These are phyloP conservation scores for Epinephelus moara DNA, from an alignment of 2,113 vertebrate species.

Conservation along the genomic window DNA sequence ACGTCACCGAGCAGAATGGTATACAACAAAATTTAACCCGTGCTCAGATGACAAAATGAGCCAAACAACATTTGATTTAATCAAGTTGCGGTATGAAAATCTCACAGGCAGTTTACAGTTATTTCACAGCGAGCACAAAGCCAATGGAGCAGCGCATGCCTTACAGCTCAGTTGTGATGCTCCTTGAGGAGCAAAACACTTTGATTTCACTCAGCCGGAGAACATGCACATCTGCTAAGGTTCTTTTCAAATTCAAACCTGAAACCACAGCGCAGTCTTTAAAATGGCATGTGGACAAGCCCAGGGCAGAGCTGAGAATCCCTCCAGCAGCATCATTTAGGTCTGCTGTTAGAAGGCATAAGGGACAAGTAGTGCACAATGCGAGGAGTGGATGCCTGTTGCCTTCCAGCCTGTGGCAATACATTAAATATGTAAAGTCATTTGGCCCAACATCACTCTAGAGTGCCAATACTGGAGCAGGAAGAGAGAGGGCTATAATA, in stretches of 20 bases:
- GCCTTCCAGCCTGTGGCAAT: slow-evolving; percentile 69
- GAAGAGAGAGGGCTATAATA: slow-evolving; percentile 57
- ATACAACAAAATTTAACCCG: slow-evolving; percentile 13
- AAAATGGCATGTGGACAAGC: slow-evolving; percentile 52
- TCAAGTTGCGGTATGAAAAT: slow-evolving; percentile 29
- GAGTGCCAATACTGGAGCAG: slow-evolving; percentile 71
- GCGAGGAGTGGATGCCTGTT: slow-evolving; percentile 69
- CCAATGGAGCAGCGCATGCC: slow-evolving; percentile 29
- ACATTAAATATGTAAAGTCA: slow-evolving; percentile 82
- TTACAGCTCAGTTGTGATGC: slow-evolving; percentile 52
- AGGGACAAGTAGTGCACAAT: slow-evolving; percentile 48
- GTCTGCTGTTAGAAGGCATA: slow-evolving; percentile 53
- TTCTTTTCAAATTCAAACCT: slow-evolving; percentile 52
- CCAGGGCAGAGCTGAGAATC: slow-evolving; percentile 38
- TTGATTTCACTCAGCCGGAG: slow-evolving; percentile 57
- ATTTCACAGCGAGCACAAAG: slow-evolving; percentile 27
- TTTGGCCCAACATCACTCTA: slow-evolving; percentile 72
- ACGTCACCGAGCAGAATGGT: not conserved
- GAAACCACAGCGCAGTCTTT: slow-evolving; percentile 41
- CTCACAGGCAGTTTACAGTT: slow-evolving; percentile 29
- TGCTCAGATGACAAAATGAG: slow-evolving; percentile 32
- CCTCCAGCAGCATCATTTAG: slow-evolving; percentile 64
- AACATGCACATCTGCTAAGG: slow-evolving; percentile 63
- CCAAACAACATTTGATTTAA: slow-evolving; percentile 47
- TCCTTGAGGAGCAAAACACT: slow-evolving; percentile 52